Evolutionary conservation across 2,888 invertebrate species (phyloP).

Genomic region (Metalampra italica): DNA sequence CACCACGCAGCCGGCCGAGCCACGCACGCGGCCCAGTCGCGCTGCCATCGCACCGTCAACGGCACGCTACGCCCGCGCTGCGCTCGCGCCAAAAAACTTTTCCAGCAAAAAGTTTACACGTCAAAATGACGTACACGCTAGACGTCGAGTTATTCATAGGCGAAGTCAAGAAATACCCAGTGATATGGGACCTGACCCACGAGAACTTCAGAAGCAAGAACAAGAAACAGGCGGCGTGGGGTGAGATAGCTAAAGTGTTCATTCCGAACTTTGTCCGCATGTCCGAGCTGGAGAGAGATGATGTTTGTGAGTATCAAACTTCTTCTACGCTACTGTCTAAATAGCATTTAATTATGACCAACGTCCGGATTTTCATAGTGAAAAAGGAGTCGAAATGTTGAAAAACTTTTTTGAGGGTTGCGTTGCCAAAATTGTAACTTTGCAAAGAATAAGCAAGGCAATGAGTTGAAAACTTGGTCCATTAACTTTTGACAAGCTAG

Average conservation of each 20-base stretch:
- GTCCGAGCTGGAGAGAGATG: conserved; percentile 38
- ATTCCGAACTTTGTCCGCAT: conserved; percentile 49
- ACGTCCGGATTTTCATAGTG: no score
- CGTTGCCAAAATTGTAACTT: no score
- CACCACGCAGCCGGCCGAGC: conserved; percentile 28
- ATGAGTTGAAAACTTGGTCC: no score
- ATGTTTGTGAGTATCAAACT: conserved; percentile 49
- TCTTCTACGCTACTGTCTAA: not conserved
- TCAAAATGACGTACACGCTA: conserved; percentile 34
- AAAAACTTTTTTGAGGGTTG: no score
- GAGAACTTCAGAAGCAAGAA: conserved; percentile 38
- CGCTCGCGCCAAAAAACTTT: not conserved
- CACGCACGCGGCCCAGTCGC: conserved; percentile 25
- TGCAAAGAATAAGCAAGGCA: no score
- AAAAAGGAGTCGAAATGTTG: no score
- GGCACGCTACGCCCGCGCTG: not conserved
- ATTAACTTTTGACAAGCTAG: no score
- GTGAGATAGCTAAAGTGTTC: conserved; percentile 43
- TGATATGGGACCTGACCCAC: conserved; percentile 48
- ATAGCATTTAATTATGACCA: no score
- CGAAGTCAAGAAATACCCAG: conserved; percentile 54
- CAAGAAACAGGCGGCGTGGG: conserved; percentile 50
- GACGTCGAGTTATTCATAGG: conserved; percentile 53
- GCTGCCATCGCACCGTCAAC: not conserved
- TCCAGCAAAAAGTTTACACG: not conserved